Evolutionary conservation across 92 coral and sea anemone species (phyloP).

Genomic region (Ricordea florida): DNA sequence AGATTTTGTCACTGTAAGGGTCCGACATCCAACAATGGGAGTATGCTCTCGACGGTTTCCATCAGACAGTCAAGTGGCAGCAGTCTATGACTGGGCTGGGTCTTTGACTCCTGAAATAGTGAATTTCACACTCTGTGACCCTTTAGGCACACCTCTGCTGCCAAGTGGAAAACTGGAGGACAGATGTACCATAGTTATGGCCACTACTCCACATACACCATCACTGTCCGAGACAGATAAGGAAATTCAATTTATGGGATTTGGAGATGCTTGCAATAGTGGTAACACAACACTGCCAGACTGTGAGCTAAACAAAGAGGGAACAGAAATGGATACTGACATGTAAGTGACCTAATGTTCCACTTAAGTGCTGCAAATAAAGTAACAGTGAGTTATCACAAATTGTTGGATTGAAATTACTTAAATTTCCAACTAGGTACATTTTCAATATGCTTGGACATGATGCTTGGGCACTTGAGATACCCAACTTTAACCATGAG

Average conservation of each 20-base stretch:
- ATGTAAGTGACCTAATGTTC: slow-evolving; percentile 26
- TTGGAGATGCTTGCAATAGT: slow-evolving; percentile 45
- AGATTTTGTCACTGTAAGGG: too few relatives aligned
- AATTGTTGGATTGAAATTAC: too few relatives aligned
- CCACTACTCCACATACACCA: slow-evolving; percentile 48
- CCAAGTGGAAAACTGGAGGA: slow-evolving; percentile 49
- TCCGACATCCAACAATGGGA: too few relatives aligned
- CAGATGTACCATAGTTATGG: slow-evolving; percentile 50
- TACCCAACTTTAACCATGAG: too few relatives aligned
- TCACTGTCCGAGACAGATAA: slow-evolving; percentile 44
- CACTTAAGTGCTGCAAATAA: too few relatives aligned
- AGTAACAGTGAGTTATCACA: too few relatives aligned
- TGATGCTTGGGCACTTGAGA: too few relatives aligned
- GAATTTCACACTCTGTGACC: slow-evolving; percentile 68
- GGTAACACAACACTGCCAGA: slow-evolving; percentile 46
- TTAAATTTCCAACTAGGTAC: too few relatives aligned
- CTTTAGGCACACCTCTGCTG: slow-evolving; percentile 40
- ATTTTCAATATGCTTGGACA: too few relatives aligned
- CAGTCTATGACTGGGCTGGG: slow-evolving; percentile 64
- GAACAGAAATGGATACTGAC: slow-evolving; percentile 38
- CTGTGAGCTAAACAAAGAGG: slow-evolving; percentile 29
- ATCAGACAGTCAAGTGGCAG: too few relatives aligned
- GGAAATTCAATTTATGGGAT: slow-evolving; percentile 59
- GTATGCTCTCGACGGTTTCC: too few relatives aligned
- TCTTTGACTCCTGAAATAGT: slow-evolving; percentile 43